Evolutionary conservation across 2,888 invertebrate species (phyloP).

Genomic region (Drosophila tanythrix): DNA sequence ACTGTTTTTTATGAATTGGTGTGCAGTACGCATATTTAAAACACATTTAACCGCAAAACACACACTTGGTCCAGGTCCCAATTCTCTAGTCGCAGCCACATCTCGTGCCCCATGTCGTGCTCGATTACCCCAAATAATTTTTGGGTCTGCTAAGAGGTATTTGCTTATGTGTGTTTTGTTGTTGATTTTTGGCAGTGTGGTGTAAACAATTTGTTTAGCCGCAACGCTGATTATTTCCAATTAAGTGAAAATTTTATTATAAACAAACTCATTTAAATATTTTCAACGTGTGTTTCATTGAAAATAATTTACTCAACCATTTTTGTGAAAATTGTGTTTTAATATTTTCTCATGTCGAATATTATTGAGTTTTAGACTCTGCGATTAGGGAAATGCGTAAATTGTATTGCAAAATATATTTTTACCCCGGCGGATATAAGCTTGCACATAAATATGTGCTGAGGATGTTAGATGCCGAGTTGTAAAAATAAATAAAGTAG

Average conservation of each 20-base stretch:
- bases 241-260: conserved; percentile 82
- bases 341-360: conserved; percentile 56
- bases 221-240: conserved; percentile 78
- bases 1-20: conserved; percentile 21
- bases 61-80: conserved; percentile 14
- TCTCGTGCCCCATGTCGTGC: conserved; percentile 72
- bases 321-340: conserved; percentile 55
- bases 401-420: conserved; percentile 58
- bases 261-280: conserved; percentile 79
- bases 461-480: conserved; percentile 53
- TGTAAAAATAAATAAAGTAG: conserved; percentile 62
- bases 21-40: conserved; percentile 56
- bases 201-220: conserved; percentile 65
- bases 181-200: conserved; percentile 32
- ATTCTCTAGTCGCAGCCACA: conserved; percentile 11
- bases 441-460: conserved; percentile 28
- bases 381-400: conserved; percentile 65
- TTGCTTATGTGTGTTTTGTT: conserved; percentile 28
- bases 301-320: conserved; percentile 70
- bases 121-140: conserved; percentile 80
- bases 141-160: conserved; percentile 15
- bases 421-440: conserved; percentile 59
- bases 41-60: conserved; percentile 50
- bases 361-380: conserved; percentile 27
- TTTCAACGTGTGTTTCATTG: conserved; percentile 68